These are phyloP conservation scores for Macquaria ambigua DNA, from an alignment of 2,113 vertebrate genomes.

Conservation along the genomic window DNA sequence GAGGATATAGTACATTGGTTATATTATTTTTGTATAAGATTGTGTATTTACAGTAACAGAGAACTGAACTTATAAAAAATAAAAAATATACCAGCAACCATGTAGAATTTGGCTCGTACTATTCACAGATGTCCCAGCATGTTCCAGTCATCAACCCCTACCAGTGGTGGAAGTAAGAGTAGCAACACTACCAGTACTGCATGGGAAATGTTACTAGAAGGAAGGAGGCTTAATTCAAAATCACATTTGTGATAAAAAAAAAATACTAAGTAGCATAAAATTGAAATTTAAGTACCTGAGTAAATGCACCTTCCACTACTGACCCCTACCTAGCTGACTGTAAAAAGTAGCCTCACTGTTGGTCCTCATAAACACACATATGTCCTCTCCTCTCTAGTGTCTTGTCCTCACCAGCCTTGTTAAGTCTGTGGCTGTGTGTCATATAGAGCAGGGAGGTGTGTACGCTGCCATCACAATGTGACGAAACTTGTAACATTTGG, in stretches of 20 bases:
- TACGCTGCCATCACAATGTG: constrained; percentile 4
- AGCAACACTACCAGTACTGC: no score
- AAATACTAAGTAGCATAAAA: neutral
- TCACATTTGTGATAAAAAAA: no score
- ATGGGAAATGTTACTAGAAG: no score
- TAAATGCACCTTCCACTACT: constrained; percentile 3
- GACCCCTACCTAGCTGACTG: neutral
- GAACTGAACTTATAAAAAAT: neutral
- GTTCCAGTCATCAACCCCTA: neutral
- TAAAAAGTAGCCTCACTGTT: constrained; percentile 24
- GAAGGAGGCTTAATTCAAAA: no score
- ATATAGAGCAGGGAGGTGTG: constrained; percentile 1
- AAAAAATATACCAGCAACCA: neutral
- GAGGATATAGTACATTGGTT: neutral
- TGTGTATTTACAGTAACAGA: neutral
- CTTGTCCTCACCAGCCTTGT: constrained; percentile 10
- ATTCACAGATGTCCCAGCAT: neutral
- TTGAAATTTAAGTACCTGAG: neutral
- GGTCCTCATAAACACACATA: constrained; percentile 35
- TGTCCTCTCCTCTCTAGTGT: neutral
- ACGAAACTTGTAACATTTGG: constrained; percentile 28
- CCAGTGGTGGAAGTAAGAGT: neutral
- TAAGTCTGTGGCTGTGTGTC: neutral
- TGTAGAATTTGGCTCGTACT: neutral
- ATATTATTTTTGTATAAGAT: neutral